Base-by-base conservation (phyloP, 2,888 invertebrate species). In the Cartodere bifasciata region DNA sequence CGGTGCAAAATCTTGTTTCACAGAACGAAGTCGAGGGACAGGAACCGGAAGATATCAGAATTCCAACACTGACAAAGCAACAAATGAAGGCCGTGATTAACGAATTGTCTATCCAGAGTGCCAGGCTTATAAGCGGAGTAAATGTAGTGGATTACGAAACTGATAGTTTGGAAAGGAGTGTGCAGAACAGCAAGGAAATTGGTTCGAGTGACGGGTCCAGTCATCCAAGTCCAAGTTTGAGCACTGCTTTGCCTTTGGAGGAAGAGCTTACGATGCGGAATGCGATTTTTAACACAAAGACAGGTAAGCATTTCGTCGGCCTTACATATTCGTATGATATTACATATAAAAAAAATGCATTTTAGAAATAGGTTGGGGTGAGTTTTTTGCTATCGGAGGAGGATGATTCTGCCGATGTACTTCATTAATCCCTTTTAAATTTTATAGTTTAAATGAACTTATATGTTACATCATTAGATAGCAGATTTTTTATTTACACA, bases 201-300 rank as follows among this genome's bases (percentile, higher is more conserved):
- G 68, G 67, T 15, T 57, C 62, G 37, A 72, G 75, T 4, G 70
- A 75, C 1, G 67, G 70, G 2, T 72, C 72, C 11, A 71, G 73
- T 4, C 81, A 81, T 46, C 72, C 81, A 1, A 80, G 80, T 47
- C 81, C 82, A 3, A 76, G 76, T 39, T 55, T 81, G 34, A 81
- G 80, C 41, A 69, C 72, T 2, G 80, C 81, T 1, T 54, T 84
- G 31, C 84, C 83, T 1, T 63, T 83, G 52, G 82, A 83, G 49
- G 84, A 84, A 62, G 83, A 84, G 55, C 61, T 84, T 41, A 83
- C 81, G 13, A 81, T 83, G 65, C 67, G 72, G 44, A 82, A 84
- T 49, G 78, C 79, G 3, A 69, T 83, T 2, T 77, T 81, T 39
- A 75, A 76, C 53, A 62, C 65, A 4, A 61, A 66, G 41, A 70